Evolutionary conservation across 2,113 vertebrate species (phyloP), one percentile per base, ranked within the genome.

Genomic region (Rafetus swinhoei): DNA sequence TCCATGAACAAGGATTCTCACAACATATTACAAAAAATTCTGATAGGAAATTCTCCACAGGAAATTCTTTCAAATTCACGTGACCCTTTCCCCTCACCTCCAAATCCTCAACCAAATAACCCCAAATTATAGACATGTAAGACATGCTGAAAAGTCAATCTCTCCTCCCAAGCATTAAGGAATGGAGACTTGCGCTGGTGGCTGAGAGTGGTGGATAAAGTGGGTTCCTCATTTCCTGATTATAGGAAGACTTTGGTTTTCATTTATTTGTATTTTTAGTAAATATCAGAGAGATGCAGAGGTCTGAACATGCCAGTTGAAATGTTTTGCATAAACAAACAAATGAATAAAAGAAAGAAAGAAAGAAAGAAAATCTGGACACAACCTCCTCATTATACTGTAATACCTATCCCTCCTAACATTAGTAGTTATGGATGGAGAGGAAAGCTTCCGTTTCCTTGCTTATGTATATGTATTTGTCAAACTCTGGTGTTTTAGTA

Each of bases 181-280:
- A 62, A 81, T 11, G 8, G 22, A 24, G 7, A 25, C 7, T 65
- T 65, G 29, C n/a, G 29, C 14, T 32, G 62, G 52, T 10, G 8
- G 65, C 54, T 0, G 0, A 22, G 10, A 81, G 32, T 2, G 57
- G 3, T 50, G 32, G 85, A 6, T 45, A 12, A 76, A 62, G 2
- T 15, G 5, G 3, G 50, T 10, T 16, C 5, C 29, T 1, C 7
- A 39, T 65, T 57, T 6, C 50, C 76, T 1, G 0, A 5, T n/a
- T 57, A 22, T 25, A 62, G 21, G 45, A 74, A 81, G 56, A 79
- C 32, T 50, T 5, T 16, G 27, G 1, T 0, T 13, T 8, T 5
- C 0, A 0, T 52, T 56, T 86, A 12, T 6, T 88, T 88, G 9
- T 6, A 29, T 59, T 86, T 85, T 59, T 24, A 39, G 4, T 74